phyloP scores from a whole-genome alignment of 2,888 invertebrate genomes.

The Brenthis ino region DNA sequence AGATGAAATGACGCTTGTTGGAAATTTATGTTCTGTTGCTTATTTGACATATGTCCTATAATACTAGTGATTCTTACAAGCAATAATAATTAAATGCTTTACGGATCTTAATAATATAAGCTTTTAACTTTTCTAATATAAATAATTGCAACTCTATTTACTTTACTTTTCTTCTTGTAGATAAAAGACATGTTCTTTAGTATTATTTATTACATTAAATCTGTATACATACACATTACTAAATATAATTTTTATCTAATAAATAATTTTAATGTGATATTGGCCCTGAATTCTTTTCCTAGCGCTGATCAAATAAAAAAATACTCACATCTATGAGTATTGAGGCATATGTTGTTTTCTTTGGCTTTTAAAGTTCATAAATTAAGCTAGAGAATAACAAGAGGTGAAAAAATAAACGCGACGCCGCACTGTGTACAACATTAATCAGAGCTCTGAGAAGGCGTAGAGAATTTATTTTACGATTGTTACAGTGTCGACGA shows the following conservation, averaged over 20 bases:
- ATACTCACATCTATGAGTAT: constrained; percentile 46
- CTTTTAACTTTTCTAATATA: no score
- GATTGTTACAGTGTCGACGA: constrained; percentile 80
- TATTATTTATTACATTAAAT: no score
- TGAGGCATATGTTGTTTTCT: constrained; percentile 36
- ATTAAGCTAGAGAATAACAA: constrained; percentile 74
- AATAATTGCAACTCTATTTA: no score
- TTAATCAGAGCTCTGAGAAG: constrained; percentile 80
- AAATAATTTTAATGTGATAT: no score
- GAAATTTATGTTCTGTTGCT: background rate
- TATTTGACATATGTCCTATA: no score
- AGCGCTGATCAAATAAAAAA: constrained; percentile 41
- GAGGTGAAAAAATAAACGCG: constrained; percentile 73
- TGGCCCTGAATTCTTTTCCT: constrained; percentile 3
- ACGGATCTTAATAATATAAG: no score
- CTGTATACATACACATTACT: no score
- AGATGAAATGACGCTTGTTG: constrained; percentile 3
- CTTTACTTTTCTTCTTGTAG: no score
- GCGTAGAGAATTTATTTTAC: constrained; percentile 82
- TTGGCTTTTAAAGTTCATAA: constrained; percentile 63
- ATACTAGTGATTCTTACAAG: no score
- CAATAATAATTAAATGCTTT: no score
- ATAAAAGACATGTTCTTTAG: no score
- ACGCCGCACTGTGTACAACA: constrained; percentile 74
- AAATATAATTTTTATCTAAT: no score